Evolutionary conservation across 2,797 vertebrate genomes (phyloP), one percentile per base, ranked within the genome.

Genomic region (Bucorvus abyssinicus): DNA sequence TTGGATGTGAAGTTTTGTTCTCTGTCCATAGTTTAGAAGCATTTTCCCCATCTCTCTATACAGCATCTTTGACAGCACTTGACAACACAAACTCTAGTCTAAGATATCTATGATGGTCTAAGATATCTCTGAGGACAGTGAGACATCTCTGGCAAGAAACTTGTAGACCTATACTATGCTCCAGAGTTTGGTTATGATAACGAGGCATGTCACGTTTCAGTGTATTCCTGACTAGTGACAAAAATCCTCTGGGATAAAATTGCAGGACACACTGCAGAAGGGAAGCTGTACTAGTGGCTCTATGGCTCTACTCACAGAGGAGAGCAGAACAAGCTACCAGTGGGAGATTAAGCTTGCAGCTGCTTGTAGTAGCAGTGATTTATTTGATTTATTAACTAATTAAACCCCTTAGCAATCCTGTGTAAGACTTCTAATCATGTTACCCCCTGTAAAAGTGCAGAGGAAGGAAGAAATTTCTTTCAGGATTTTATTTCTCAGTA

Each of bases 351-450:
- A 73, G 60, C 36, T 89, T 75, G 34, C 15, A 67, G 23, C 26
- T 87, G 32, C 68, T 84, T 83, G 40, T 83, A 77, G 34, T 47
- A 80, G 2, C 49, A 74, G 45, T 82, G 74, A 74, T 87, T 92
- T 70, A 59, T 81, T 85, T 80, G 60, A 88, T 92, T 93, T 80
- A 92, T 91, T 91, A 93, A 87, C 11, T 87, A 84, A 79, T 90
- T 92, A 92, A 68, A 23, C 21, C 44, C 14, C 36, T 89, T 79
- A 93, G 40, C 20, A 86, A 79, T 60, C n/a, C 42, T 52, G 4
- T 63, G 36, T 87, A 79, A 88, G 47, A 82, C 69, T 92, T 77
- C 27, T 74, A 89, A 82, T 64, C 49, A 60, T 59, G 34, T 42
- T 82, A 82, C 49, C 18, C 22, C 5, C 42, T 38, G 13, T 32